These are phyloP conservation scores for Alosa alosa DNA, from an alignment of 2,113 vertebrate genomes.

Conservation along the genomic window DNA sequence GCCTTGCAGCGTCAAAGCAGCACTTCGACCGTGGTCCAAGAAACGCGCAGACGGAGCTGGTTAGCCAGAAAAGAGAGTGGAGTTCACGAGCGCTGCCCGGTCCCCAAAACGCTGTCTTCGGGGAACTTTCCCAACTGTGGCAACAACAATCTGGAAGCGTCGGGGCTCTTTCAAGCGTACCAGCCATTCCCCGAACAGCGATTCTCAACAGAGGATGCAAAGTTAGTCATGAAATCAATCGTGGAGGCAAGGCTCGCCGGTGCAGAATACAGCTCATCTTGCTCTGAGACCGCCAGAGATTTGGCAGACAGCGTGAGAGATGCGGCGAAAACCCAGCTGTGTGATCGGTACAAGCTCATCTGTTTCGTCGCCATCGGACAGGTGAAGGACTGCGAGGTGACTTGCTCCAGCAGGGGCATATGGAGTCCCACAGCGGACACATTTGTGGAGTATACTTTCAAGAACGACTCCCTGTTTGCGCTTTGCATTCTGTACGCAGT, in stretches of 20 bases:
- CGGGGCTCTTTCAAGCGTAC: not conserved
- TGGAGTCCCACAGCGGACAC: constrained; percentile 53
- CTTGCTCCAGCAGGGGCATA: constrained; percentile 51
- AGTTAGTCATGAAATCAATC: constrained; percentile 38
- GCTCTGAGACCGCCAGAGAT: constrained; percentile 33
- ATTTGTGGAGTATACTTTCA: constrained; percentile 52
- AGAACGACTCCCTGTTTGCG: constrained; percentile 52
- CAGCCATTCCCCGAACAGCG: constrained; percentile 32
- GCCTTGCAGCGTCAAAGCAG: constrained; percentile 8
- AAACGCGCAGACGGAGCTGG: constrained; percentile 9
- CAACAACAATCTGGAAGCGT: not conserved
- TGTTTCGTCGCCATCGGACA: constrained; percentile 50
- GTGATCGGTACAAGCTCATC: constrained; percentile 55
- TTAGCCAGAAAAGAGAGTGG: not conserved
- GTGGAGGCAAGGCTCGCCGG: constrained; percentile 41
- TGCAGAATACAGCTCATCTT: constrained; percentile 37
- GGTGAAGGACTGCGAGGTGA: constrained; percentile 36
- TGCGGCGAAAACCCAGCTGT: constrained; percentile 42
- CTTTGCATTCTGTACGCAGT: constrained; percentile 56
- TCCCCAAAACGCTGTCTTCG: not conserved
- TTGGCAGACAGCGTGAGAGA: constrained; percentile 49
- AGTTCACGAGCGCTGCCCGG: not conserved
- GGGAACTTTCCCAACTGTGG: not conserved
- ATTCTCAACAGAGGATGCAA: constrained; percentile 43
- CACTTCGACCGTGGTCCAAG: not conserved